phyloP scores from a whole-genome alignment of 2,797 vertebrate genomes.

The Acanthurus leucopareius region DNA sequence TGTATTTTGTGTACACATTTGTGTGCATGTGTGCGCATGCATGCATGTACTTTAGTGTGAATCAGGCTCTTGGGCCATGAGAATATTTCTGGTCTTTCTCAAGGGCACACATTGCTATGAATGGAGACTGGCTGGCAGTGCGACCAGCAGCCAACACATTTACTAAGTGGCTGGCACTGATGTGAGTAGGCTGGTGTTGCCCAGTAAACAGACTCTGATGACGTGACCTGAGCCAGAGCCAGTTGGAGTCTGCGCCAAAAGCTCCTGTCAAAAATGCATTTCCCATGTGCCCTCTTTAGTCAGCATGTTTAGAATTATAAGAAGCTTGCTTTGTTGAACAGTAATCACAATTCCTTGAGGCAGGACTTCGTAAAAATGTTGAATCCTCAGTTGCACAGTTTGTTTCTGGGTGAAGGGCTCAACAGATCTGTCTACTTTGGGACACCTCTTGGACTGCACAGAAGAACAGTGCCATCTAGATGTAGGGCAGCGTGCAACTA shows the following conservation, averaged over 20 bases:
- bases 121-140: conserved; percentile 76
- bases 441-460: conserved; percentile 11
- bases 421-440: conserved; percentile 7
- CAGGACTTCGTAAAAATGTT: conserved; percentile 5
- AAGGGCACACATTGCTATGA: conserved; percentile 80
- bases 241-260: conserved; percentile 51
- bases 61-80: conserved; percentile 71
- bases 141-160: conserved; percentile 79
- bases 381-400: conserved; percentile 21
- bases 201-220: conserved; percentile 74
- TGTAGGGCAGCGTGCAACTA: conserved; percentile 33
- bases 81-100: conserved; percentile 78
- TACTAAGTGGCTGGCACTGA: conserved; percentile 83
- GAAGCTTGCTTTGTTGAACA: conserved; percentile 37
- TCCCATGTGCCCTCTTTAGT: conserved; percentile 46
- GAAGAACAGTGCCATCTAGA: conserved; percentile 54
- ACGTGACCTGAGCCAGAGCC: conserved; percentile 70
- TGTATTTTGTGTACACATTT: conserved; percentile 65
- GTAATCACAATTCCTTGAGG: conserved; percentile 21
- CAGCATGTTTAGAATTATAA: conserved; percentile 39
- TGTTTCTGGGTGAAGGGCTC: conserved; percentile 10
- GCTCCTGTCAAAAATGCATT: conserved; percentile 51
- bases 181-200: conserved; percentile 53
- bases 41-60: conserved; percentile 47
- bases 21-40: conserved; percentile 44